Base-by-base conservation (phyloP, 2,797 vertebrate genomes). In the Columba guinea region DNA sequence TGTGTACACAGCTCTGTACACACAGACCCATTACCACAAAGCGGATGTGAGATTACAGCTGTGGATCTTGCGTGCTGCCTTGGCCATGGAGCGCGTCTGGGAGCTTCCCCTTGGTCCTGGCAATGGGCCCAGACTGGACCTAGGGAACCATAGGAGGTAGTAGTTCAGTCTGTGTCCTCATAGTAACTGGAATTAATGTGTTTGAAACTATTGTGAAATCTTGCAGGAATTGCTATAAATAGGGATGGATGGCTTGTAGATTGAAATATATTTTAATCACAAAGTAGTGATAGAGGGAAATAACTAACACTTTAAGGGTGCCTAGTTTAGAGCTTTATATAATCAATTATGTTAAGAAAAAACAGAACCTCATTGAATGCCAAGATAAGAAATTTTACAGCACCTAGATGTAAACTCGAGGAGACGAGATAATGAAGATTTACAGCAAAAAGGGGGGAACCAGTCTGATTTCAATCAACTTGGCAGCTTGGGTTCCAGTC, bases 111-210 rank as follows among this genome's bases (percentile, higher is more conserved):
- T 2, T 1, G 20, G 52, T 3, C 15, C 52, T 11, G 41, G 56
- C 13, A 1, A 1, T 0, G 27, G 62, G 30, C 68, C 73, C 41
- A 23, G 55, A 0, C 73, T 32, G 21, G 69, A 0, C 55, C 0
- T 6, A 15, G 90, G 41, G 85, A 91, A 64, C 87, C 81, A 32
- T 24, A 9, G 59, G n/a, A 75, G 44, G 51, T 6, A 70, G 74
- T 19, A 83, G 39, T 71, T 95, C 53, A 6, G 13, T 13, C 73
- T 9, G n/a, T 28, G 49, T 30, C 26, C 74, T 46, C 3, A 18
- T 2, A 16, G 20, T 5, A 34, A 20, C 58, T 13, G 41, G 20
- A 32, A 37, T 19, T 13, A 28, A 34, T 6, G 46, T 7, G 5
- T 22, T 56, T 55, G 26, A 73, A 71, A 69, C 21, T 0, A 6